Base-by-base conservation (phyloP, 2,797 vertebrate genomes). In the Morelia viridis region DNA sequence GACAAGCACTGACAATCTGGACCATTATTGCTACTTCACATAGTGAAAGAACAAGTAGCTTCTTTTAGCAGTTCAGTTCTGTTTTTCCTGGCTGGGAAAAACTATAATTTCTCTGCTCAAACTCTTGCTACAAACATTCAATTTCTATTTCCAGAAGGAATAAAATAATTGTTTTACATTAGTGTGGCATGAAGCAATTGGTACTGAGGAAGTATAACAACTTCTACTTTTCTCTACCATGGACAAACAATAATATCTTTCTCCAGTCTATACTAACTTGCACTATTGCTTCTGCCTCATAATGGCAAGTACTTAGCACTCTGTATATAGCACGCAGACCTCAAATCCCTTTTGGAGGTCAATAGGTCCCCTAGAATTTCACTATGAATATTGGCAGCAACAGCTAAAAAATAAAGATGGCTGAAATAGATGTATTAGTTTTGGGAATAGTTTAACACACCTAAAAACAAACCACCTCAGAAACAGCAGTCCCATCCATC, bases 1-100 rank as follows among this genome's bases (percentile, higher is more conserved):
- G 84, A 89, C 86, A 90, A 88, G 0, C 92, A 91, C 83, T 93
- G 91, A 76, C 89, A 56, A 13, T 46, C 91, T 94, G 93, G 93
- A 93, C 61, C 92, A 91, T 15, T 57, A 90, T 88, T 94, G 83
- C 84, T 85, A 87, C 60, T 46, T 93, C 46, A 76, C 41, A 85
- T 35, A 1, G 0, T 0, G 0, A 91, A 86, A 8, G 85, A 46
- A 41, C 41, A 85, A 88, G 9, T 80, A 89, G 50, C 90, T 89
- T 92, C 92, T 88, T 95, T 13, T 0, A 13, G 17, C 57, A 94
- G 90, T 17, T 83, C 13, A 86, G 85, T 86, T 93, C 64, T 0
- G 17, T 5, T 15, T 9, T 68, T 85, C 68, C 50, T 50, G 68
- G 87, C 8, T 60, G 83, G 2, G 85, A 93, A 85, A 94, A 60